Conservation (phyloP, 2,888 invertebrate genomes). For the Torymus tubicola region DNA sequence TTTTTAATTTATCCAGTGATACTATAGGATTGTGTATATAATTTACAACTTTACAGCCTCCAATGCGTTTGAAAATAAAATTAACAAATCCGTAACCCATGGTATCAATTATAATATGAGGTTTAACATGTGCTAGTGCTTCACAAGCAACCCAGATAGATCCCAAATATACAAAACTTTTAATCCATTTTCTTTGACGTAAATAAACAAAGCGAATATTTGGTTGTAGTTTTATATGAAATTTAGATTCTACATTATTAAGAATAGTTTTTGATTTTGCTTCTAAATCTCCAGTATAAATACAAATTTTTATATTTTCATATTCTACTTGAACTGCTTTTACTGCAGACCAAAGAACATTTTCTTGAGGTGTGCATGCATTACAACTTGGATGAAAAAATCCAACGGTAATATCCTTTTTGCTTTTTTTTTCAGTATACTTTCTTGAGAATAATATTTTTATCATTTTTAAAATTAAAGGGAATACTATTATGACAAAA, state of each 20-base stretch:
- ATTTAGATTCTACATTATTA: slow-evolving; percentile 84
- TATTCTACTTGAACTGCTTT: slow-evolving; percentile 87
- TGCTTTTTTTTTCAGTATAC: slow-evolving; percentile 57
- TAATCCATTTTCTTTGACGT: slow-evolving; percentile 85
- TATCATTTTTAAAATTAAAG: slow-evolving; percentile 24
- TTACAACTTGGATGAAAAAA: slow-evolving; percentile 99
- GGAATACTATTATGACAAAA: slow-evolving; percentile 44
- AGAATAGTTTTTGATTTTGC: slow-evolving; percentile 87
- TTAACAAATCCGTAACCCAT: slow-evolving; percentile 96
- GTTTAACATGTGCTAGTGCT: slow-evolving; percentile 80
- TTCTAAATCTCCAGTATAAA: slow-evolving; percentile 94
- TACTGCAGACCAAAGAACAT: slow-evolving; percentile 96
- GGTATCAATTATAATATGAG: slow-evolving; percentile 93
- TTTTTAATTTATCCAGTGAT: slow-evolving; percentile 92
- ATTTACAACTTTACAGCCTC: slow-evolving; percentile 87
- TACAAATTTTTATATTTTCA: slow-evolving; percentile 83
- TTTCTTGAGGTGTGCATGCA: slow-evolving; percentile 97
- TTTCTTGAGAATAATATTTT: slow-evolving; percentile 62
- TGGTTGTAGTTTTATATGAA: slow-evolving; percentile 83
- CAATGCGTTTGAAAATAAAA: slow-evolving; percentile 92
- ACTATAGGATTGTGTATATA: slow-evolving; percentile 98
- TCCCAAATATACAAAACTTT: slow-evolving; percentile 90
- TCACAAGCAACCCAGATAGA: slow-evolving; percentile 92
- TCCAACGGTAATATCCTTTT: slow-evolving; percentile 80
- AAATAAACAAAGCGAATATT: slow-evolving; percentile 89